Evolutionary conservation across 2,113 vertebrate species (phyloP).

Genomic region (Castor canadensis): DNA sequence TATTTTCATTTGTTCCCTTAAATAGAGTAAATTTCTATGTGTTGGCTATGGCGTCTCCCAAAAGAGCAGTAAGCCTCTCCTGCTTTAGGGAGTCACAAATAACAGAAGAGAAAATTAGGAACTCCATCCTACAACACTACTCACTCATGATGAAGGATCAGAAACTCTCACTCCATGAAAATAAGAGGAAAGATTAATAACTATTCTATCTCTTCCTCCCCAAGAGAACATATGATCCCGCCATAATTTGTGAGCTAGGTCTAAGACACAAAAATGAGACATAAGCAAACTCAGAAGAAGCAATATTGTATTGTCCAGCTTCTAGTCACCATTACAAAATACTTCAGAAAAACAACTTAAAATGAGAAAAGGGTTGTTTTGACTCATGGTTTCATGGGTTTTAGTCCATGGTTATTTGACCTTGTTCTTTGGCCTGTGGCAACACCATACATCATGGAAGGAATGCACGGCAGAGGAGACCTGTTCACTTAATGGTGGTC

Average conservation of each 20-base stretch:
- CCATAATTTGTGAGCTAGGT: background rate
- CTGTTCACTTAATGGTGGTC: background rate
- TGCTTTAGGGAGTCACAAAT: background rate
- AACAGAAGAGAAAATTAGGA: background rate
- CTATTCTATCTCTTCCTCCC: background rate
- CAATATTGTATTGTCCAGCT: background rate
- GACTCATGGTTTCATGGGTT: background rate
- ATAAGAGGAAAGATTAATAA: background rate
- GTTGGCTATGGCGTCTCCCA: background rate
- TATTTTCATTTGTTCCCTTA: background rate
- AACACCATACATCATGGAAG: background rate
- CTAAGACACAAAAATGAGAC: background rate
- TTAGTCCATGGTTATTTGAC: background rate
- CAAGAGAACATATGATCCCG: background rate
- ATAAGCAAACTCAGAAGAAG: background rate
- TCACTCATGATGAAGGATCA: background rate
- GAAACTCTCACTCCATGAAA: background rate
- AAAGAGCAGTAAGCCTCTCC: background rate
- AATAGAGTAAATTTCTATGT: background rate
- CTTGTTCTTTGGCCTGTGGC: background rate
- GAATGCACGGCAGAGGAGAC: background rate
- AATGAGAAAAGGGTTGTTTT: background rate
- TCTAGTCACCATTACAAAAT: background rate
- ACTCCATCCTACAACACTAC: background rate
- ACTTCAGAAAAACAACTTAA: background rate